These are phyloP conservation scores for Achlya flavicornis DNA, from an alignment of 2,888 invertebrate genomes.

Conservation along the genomic window DNA sequence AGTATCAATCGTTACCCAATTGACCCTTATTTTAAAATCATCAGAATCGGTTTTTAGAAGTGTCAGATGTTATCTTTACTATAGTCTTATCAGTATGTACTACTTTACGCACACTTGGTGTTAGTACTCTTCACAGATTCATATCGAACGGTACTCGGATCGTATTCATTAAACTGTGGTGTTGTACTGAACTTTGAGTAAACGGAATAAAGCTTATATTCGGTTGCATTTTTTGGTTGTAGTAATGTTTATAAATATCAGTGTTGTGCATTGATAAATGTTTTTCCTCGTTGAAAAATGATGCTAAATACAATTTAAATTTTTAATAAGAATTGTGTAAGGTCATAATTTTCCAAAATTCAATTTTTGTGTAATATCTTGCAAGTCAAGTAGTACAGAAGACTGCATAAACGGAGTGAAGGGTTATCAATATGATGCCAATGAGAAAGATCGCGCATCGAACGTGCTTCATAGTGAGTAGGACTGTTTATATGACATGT, in stretches of 20 bases:
- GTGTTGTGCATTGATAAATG: neutral
- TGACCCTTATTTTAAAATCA: neutral
- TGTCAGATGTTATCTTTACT: slow-evolving; percentile 5
- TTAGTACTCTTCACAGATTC: neutral
- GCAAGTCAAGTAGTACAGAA: too few species aligned
- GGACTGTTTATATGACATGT: slow-evolving; percentile 78
- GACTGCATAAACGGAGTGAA: neutral
- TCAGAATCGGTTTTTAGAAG: neutral
- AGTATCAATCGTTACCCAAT: too few species aligned
- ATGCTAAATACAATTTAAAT: neutral
- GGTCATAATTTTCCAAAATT: neutral
- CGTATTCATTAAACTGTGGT: neutral
- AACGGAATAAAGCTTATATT: slow-evolving; percentile 1
- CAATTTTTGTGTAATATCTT: neutral
- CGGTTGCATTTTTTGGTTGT: neutral
- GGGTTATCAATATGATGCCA: slow-evolving; percentile 50
- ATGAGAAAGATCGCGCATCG: slow-evolving; percentile 69
- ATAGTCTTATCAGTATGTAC: slow-evolving; percentile 1
- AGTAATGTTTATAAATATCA: neutral
- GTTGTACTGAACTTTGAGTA: neutral
- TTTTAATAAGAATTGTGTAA: neutral
- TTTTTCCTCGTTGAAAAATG: neutral
- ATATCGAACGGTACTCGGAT: neutral
- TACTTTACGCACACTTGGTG: neutral
- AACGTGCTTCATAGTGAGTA: slow-evolving; percentile 70